Evolutionary conservation across 2,797 vertebrate genomes (phyloP).

Genomic region (Helicolenus hilgendorfi): DNA sequence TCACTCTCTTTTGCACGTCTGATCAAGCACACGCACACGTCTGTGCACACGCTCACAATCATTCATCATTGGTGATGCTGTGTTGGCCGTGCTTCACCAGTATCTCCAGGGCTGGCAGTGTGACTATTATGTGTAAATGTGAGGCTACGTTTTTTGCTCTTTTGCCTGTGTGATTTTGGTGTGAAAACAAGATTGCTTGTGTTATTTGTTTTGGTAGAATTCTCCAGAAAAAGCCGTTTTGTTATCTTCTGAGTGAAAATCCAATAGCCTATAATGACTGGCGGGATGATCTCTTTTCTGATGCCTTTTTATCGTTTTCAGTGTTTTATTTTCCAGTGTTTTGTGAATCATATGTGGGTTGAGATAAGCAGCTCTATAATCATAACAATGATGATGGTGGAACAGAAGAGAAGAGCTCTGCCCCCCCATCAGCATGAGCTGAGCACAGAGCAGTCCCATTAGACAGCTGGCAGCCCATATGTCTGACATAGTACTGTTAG

Average conservation of each 20-base stretch:
- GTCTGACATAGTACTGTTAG: constrained; percentile 65
- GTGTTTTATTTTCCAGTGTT: constrained; percentile 69
- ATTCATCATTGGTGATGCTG: constrained; percentile 66
- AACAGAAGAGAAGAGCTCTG: constrained; percentile 55
- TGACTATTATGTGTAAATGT: constrained; percentile 57
- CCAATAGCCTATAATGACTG: constrained; percentile 66
- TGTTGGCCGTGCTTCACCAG: constrained; percentile 66
- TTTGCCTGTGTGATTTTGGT: constrained; percentile 63
- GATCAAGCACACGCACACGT: constrained; percentile 53
- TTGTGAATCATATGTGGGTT: constrained; percentile 70
- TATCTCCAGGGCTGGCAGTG: constrained; percentile 49
- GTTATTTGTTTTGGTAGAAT: constrained; percentile 64
- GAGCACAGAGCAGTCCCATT: constrained; percentile 64
- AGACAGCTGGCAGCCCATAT: constrained; percentile 76
- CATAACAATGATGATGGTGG: constrained; percentile 67
- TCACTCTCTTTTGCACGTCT: constrained; percentile 66
- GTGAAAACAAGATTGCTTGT: constrained; percentile 68
- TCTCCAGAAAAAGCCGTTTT: constrained; percentile 61
- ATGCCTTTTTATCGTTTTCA: constrained; percentile 68
- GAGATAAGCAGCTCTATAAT: constrained; percentile 76
- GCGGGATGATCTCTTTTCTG: constrained; percentile 68
- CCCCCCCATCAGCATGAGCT: constrained; percentile 45
- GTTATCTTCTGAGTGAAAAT: constrained; percentile 65
- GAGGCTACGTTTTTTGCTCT: constrained; percentile 52
- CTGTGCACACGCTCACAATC: constrained; percentile 54